Conservation (phyloP, 2,113 vertebrate species). For the Odocoileus hemionus region DNA sequence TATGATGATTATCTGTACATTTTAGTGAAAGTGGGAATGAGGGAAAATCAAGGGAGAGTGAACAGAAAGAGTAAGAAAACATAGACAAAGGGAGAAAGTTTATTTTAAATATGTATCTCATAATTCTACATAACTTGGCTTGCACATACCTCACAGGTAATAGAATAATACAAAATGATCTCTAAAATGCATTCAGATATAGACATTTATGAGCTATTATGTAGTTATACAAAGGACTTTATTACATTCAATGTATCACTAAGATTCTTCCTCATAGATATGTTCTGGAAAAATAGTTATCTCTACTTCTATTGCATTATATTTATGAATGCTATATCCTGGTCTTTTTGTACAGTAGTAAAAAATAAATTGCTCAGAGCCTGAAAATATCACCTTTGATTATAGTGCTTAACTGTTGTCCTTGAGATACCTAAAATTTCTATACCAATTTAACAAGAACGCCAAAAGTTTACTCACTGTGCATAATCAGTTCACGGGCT, state of each 20-base stretch:
- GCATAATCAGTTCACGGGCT: background rate
- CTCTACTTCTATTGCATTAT: background rate
- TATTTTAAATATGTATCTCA: background rate
- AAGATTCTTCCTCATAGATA: background rate
- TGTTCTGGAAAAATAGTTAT: background rate
- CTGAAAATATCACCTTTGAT: background rate
- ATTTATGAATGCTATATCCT: background rate
- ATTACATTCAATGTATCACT: background rate
- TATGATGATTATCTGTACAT: background rate
- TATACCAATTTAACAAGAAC: background rate
- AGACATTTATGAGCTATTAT: background rate
- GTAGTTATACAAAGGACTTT: background rate
- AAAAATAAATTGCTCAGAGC: background rate
- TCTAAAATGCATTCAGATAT: background rate
- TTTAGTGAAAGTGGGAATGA: background rate
- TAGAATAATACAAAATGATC: background rate
- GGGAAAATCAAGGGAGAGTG: too few relatives aligned
- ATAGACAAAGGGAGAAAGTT: background rate
- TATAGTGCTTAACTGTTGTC: background rate
- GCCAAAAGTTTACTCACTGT: background rate
- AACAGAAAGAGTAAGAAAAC: background rate
- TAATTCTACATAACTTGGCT: background rate
- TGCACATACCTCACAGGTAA: background rate
- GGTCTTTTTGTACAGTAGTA: background rate
- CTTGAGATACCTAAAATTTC: background rate